Conservation (phyloP, 2,113 vertebrate species). For the Rhabdornis inornatus region DNA sequence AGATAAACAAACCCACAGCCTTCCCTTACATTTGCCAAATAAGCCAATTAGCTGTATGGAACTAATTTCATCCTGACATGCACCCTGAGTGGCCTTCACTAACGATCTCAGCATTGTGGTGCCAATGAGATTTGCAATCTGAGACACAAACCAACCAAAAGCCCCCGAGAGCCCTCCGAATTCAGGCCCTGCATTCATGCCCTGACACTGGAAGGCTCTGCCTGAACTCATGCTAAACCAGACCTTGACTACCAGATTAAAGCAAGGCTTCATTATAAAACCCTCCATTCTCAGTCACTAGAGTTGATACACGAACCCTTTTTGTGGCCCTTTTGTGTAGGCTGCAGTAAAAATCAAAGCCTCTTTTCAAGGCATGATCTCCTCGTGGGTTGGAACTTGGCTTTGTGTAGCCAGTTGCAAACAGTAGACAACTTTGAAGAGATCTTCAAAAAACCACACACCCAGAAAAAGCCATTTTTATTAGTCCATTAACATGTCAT, state of each 20-base stretch:
- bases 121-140: neutral
- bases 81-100: neutral
- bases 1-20: neutral
- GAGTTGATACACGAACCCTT: constrained; percentile 20
- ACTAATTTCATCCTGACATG: neutral
- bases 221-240: neutral
- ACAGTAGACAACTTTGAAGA: constrained; percentile 63
- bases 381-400: constrained; percentile 57
- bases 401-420: constrained; percentile 27
- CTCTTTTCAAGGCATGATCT: constrained; percentile 57
- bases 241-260: neutral
- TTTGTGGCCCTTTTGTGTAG: constrained; percentile 63
- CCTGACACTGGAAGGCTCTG: neutral
- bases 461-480: constrained; percentile 62
- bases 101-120: neutral
- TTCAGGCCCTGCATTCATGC: neutral
- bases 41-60: neutral
- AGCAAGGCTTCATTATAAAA: constrained; percentile 7
- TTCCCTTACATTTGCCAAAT: neutral
- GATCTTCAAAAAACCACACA: constrained; percentile 63
- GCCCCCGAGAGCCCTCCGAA: neutral
- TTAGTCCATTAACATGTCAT: constrained; percentile 58
- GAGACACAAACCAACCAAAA: neutral
- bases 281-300: neutral
- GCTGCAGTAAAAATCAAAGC: constrained; percentile 62